Evolutionary conservation across 23 tunicate genomes (phyloP), one percentile per base, ranked within the genome.

Genomic region (Ascidia mentula): DNA sequence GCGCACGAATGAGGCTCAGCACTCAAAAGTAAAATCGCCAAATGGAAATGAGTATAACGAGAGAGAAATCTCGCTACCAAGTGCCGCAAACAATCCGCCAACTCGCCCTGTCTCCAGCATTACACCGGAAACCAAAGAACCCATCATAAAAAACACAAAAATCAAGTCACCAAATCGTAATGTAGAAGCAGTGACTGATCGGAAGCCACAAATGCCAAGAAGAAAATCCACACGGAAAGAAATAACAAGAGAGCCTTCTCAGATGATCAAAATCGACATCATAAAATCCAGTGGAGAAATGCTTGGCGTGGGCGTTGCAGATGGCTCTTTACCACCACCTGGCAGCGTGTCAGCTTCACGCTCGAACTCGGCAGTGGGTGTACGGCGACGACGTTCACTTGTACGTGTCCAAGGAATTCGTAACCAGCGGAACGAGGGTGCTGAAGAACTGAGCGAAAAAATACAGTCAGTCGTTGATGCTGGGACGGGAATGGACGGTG

Each of bases 371-470:
- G 7, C 65, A 9, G 65, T 28, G 2, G 65, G 65, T 53, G 38
- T 34, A 4, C 31, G 74, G 34, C 34, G 74, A 18, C 46, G 80
- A 28, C 18, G 36, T 34, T 77, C 80, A 18, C 36, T 77, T 45
- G 45, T 77, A 4, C 80, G 80, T 1, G 69, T 77, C 3, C 45
- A 45, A 36, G 80, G 80, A 26, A 46, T 77, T 1, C 80, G 36
- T 3, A 31, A 45, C 6, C 32, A 38, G 18, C 36, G 45, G 5
- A 34, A 35, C 7, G 80, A 77, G 37, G 45, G 36, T 45, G 37
- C 12, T 3, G 37, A 31, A 20, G 31, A 77, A 31, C 38, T 77
- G 69, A 77, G 32, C 28, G 80, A 77, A 22, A 77, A 45, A 40
- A 34, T 77, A 28, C 69, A 77, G 69, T 20, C 32, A 40, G 69